Percentiles rank a stretch among this genome's conserved stretches.
Evolutionary conservation across 2,888 invertebrate genomes (phyloP).

Genomic region (Leucoptera coffeella): DNA sequence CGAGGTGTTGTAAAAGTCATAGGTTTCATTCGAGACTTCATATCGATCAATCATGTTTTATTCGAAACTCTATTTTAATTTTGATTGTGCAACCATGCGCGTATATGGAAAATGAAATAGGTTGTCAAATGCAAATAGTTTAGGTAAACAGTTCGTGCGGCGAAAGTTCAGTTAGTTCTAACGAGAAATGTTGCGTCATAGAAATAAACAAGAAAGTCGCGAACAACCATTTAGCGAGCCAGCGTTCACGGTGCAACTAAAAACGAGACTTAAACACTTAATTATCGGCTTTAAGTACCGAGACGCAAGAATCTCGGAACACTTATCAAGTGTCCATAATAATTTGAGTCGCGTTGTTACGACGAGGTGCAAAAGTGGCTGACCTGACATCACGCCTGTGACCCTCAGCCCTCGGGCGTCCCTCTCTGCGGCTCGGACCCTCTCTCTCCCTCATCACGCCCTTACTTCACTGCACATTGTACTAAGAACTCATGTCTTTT

Average conservation of each 20-base stretch:
- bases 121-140: conserved; percentile 17
- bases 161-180: conserved; percentile 20
- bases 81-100: no score
- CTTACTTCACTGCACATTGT: conserved; percentile 47
- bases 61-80: no score
- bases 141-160: conserved; percentile 11
- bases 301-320: conserved; percentile 44
- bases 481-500: conserved; percentile 45
- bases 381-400: conserved; percentile 56
- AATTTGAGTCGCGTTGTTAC: conserved; percentile 56
- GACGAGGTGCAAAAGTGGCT: conserved; percentile 56
- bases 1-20: conserved; percentile 16
- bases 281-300: conserved; percentile 48
- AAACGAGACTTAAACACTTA: conserved; percentile 30
- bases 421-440: conserved; percentile 17
- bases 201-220: conserved; percentile 14
- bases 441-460: conserved; percentile 46
- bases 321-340: conserved; percentile 54
- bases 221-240: conserved; percentile 16
- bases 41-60: no score
- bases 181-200: conserved; percentile 16
- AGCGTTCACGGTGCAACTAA: conserved; percentile 7
- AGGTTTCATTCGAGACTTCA: no score
- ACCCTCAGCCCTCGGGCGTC: conserved; percentile 31
- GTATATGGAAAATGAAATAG: no score